These are phyloP conservation scores for Pelagia noctiluca DNA, from an alignment of 30 jellyfish, hydroid and myxozoan species.

Conservation along the genomic window DNA sequence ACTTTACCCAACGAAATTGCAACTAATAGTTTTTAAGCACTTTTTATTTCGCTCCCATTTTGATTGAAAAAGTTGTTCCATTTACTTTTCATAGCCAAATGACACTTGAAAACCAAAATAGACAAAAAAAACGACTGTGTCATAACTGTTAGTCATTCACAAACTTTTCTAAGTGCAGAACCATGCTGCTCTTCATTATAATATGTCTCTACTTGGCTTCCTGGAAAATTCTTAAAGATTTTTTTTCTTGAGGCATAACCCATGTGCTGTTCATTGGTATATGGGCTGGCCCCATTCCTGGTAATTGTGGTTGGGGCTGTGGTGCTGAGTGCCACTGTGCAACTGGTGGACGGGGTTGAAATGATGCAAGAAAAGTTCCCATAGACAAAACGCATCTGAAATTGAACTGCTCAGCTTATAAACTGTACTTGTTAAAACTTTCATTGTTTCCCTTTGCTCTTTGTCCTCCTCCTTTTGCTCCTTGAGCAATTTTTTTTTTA, in stretches of 20 bases:
- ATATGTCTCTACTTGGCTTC: conserved; percentile 1
- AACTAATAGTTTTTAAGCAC: too few relatives aligned
- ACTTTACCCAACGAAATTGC: too few relatives aligned
- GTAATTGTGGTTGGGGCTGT: conserved; percentile 4
- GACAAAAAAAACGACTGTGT: neutral
- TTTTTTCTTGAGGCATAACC: conserved; percentile 19
- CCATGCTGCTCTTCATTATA: neutral
- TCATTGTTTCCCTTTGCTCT: conserved; percentile 20
- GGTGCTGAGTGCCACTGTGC: neutral
- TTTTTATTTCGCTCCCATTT: too few relatives aligned
- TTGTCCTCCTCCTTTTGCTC: conserved; percentile 18
- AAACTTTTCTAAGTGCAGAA: neutral
- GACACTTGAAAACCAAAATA: neutral
- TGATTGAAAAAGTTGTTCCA: too few relatives aligned
- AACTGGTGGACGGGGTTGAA: neutral
- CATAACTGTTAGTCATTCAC: neutral
- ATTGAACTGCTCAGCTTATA: conserved; percentile 24
- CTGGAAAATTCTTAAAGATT: neutral
- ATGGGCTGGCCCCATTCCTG: conserved; percentile 20
- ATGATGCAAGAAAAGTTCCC: neutral
- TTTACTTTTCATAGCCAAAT: too few relatives aligned
- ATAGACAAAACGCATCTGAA: neutral
- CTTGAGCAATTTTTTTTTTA: too few relatives aligned
- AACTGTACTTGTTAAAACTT: conserved; percentile 9
- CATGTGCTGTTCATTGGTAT: neutral